Evolutionary conservation across 2,113 vertebrate species (phyloP).

Genomic region (Austrofundulus limnaeus): DNA sequence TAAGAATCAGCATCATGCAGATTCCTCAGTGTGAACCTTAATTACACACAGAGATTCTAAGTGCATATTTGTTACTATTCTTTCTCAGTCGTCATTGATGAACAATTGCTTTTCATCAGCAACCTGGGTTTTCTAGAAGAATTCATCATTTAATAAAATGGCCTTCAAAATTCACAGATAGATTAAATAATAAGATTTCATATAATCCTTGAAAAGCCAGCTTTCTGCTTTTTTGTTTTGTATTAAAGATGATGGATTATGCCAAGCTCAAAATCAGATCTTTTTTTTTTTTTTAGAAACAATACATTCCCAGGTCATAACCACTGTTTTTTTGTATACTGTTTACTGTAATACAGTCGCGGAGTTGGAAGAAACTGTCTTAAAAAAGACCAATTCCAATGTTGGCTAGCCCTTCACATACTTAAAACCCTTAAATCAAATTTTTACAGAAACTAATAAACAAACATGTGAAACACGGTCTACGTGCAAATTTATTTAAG

Average conservation of each 20-base stretch:
- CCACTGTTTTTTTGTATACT: no score
- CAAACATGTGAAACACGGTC: no score
- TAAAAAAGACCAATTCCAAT: no score
- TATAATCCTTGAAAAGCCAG: background rate
- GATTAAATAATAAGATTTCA: background rate
- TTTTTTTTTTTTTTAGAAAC: background rate
- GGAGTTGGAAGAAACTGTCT: no score
- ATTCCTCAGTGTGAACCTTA: conserved; percentile 45
- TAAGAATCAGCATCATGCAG: conserved; percentile 27
- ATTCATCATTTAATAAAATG: no score
- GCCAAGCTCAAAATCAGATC: background rate
- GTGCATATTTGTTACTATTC: background rate
- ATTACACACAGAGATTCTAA: conserved; percentile 21
- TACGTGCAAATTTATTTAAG: no score
- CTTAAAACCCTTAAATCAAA: no score
- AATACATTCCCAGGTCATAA: no score
- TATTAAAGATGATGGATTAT: background rate
- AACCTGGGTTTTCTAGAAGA: background rate
- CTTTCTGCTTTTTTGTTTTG: background rate
- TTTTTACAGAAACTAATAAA: no score
- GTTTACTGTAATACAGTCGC: background rate
- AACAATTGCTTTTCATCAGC: background rate
- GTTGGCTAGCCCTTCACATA: no score
- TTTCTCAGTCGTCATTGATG: conserved; percentile 2
- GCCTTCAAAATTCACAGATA: background rate